A percentile compares a stretch with the other conserved stretches of the same genome.
Evolutionary conservation across 92 coral and sea anemone species (phyloP).

Genomic region (Phymanthus crucifer): DNA sequence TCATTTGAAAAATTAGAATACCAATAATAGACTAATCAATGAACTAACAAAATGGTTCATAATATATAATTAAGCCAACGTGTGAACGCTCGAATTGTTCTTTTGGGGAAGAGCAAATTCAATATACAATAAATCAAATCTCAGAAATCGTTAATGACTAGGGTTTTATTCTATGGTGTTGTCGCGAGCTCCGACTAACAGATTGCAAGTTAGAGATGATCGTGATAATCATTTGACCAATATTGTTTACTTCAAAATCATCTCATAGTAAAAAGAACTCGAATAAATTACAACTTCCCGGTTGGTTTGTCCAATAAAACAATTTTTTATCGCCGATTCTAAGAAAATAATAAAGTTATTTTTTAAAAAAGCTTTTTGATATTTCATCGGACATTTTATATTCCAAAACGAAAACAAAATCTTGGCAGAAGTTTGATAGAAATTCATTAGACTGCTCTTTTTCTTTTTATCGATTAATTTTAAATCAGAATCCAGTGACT

Average conservation of each 20-base stretch:
- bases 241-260: neutral
- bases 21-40: slow-evolving; percentile 22
- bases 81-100: slow-evolving; percentile 14
- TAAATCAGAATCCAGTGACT: neutral
- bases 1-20: slow-evolving; percentile 7
- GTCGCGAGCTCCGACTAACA: neutral
- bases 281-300: neutral
- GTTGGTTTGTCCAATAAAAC: neutral
- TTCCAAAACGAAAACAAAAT: neutral
- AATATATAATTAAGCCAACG: slow-evolving; percentile 30
- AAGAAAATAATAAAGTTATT: neutral
- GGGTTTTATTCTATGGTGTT: neutral
- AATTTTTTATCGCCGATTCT: neutral
- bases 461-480: neutral
- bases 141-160: neutral
- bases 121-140: slow-evolving; percentile 6
- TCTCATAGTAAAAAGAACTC: neutral
- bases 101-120: slow-evolving; percentile 16
- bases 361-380: neutral
- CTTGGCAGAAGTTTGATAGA: neutral
- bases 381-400: neutral
- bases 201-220: neutral
- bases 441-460: neutral
- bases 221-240: neutral
- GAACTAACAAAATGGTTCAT: slow-evolving; percentile 11